Base-by-base conservation (phyloP, 2,888 invertebrate genomes). In the Prenolepis imparis region DNA sequence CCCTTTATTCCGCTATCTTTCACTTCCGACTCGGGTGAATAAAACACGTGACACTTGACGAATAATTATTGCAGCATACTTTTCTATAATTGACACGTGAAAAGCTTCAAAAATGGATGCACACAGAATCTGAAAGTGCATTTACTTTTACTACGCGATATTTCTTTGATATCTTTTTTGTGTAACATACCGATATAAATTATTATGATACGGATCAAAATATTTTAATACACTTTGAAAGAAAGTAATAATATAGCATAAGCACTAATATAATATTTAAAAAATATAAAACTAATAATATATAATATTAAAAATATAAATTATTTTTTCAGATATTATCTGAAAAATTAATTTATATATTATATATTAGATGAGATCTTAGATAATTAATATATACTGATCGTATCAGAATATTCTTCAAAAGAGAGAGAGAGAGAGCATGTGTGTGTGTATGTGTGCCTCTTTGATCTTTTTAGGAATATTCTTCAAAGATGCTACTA, bases 11-110 rank as follows among this genome's bases (percentile, higher is more conserved):
- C 73, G 61, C 85, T 80, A 87, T 70, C 85, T 87, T 87, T 72
- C 68, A 86, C 82, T 89, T 90, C 90, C 90, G 89, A 77, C 72
- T 70, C 68, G 66, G 68, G 41, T 61, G 83, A 88, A 86, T 85
- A 87, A 90, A 84, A 84, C 64, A 70, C 61, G 70, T 84, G 70
- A 89, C 80, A 36, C 72, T 82, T 75, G 28, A 39, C 32, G 32
- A 66, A 55, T 77, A n/a, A 57, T 66, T 36, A 52, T 32, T 44
- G 52, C 24, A 75, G 39, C 39, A 8, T n/a, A 24, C 11, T 39
- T 75, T 12, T 52, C 24, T 36, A 28, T 6, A 21, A 28, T 0
- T 36, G 36, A 18, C 48, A 11, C 48, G 24, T 18, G 0, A 3
- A 41, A 3, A 4, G 15, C 28, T 67, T 41, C 8, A 28, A 28